Percentiles rank a stretch among this genome's conserved stretches.
Evolutionary conservation across 2,888 invertebrate genomes (phyloP).

Genomic region (Xanthorhoe spadicearia): DNA sequence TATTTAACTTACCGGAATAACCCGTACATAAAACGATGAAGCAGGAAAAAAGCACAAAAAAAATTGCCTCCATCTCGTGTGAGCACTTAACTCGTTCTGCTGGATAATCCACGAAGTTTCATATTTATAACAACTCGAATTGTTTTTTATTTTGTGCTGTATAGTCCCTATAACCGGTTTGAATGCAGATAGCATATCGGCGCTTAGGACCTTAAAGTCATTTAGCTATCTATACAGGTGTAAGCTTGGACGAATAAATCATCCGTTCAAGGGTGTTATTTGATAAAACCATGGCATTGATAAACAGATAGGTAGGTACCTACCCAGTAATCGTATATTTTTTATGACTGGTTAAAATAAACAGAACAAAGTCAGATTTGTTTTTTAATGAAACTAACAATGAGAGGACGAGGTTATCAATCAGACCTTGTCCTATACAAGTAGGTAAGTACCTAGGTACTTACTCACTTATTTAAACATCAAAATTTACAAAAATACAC

Average conservation of each 20-base stretch:
- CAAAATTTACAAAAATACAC: too few species aligned
- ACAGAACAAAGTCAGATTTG: too few species aligned
- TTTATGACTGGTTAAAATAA: too few species aligned
- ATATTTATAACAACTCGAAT: conserved; percentile 27
- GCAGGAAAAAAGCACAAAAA: conserved; percentile 41
- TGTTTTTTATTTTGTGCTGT: conserved; percentile 1
- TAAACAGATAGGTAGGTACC: too few species aligned
- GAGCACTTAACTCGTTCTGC: conserved; percentile 34
- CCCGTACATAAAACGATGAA: conserved; percentile 33
- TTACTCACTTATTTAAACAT: background rate
- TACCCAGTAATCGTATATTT: too few species aligned
- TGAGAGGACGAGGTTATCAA: too few species aligned
- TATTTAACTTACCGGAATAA: conserved; percentile 28
- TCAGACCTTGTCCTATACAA: too few species aligned
- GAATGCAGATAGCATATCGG: background rate
- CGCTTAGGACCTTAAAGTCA: background rate
- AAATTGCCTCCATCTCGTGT: conserved; percentile 39
- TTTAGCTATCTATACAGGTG: background rate
- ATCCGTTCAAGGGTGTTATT: too few species aligned
- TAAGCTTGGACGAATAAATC: too few species aligned
- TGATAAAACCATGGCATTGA: too few species aligned
- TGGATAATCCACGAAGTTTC: background rate
- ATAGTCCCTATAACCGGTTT: background rate
- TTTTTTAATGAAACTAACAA: too few species aligned
- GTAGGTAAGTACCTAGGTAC: background rate